These are phyloP conservation scores for Junco hyemalis DNA, from an alignment of 2,113 vertebrate genomes.

Conservation along the genomic window DNA sequence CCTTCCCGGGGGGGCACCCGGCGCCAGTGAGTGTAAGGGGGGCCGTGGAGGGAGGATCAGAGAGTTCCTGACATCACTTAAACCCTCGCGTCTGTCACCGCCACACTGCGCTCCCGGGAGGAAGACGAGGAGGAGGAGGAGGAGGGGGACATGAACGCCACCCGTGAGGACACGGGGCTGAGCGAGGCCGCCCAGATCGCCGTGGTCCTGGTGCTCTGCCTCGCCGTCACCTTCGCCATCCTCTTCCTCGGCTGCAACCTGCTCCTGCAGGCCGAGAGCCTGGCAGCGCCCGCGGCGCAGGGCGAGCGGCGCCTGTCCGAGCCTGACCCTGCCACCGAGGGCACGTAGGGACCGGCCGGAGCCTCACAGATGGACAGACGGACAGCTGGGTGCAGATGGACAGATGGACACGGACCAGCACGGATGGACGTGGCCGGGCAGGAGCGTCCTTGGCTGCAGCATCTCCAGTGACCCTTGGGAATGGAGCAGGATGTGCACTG, in stretches of 20 bases:
- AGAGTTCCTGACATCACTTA: constrained; percentile 36
- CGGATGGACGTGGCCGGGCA: too few species aligned
- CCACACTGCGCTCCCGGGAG: neutral
- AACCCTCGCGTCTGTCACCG: neutral
- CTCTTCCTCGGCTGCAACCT: constrained; percentile 91
- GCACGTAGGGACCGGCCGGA: constrained; percentile 47
- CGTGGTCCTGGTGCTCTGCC: constrained; percentile 89
- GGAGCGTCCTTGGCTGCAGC: too few species aligned
- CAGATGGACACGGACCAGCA: neutral
- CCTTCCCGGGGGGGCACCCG: neutral
- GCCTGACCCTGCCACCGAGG: constrained; percentile 74
- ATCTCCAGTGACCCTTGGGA: neutral
- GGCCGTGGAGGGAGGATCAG: neutral
- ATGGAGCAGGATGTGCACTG: accelerated
- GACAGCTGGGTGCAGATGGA: neutral
- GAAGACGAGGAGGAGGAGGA: neutral
- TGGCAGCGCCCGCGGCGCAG: constrained; percentile 80
- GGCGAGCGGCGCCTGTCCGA: constrained; percentile 78
- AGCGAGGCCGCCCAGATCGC: constrained; percentile 81
- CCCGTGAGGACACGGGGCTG: neutral
- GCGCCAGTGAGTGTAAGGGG: accelerated
- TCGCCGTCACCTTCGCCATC: constrained; percentile 88
- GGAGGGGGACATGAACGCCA: neutral
- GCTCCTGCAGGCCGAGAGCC: constrained; percentile 88
- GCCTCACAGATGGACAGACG: accelerated